Evolutionary conservation across 2,888 invertebrate genomes (phyloP), one percentile per base, ranked within the genome.

Genomic region (Heliconius ethilla): DNA sequence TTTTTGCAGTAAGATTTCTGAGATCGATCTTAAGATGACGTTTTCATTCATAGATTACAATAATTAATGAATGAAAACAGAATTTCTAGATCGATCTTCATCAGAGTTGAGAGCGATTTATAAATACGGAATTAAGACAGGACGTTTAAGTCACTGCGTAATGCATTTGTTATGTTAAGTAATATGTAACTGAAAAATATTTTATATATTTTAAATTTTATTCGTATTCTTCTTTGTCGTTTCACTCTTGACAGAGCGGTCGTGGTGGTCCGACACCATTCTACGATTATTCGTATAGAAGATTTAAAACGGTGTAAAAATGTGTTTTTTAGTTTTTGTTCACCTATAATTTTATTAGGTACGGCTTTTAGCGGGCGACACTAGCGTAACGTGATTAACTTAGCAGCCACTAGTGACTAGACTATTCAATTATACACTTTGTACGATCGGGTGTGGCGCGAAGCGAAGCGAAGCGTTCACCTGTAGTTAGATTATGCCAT

Each of bases 381-480:
- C 40, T 22, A 13, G 67, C n/a, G 6, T 25, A 40, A 69, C 25
- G 40, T 25, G 15, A 69, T 69, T 69, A 40, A 40, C 40, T 69
- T 69, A 40, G 40, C 40, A 33, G 33, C 33, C 33, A 33, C 33
- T 33, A 33, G 33, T 33, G 33, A 66, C 69, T 67, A 5, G 25
- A 25, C 69, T 69, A 69, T 69, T 25, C 9, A 69, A 9, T 69
- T 69, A 45, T 27, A 25, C 69, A 69, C 69, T 69, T 25, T 45
- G 69, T 69, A 11, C 45, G 69, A 40, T 25, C 69, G 40, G 40
- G 40, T 69, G 25, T 7, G 40, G 40, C 15, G 69, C 40, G 15
- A 40, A 7, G 18, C 40, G 25, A 40, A 7, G 25, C 69, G 25
- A 40, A 15, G 40, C 40, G 25, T 9, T 69, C 40, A 15, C 7